A percentile compares a stretch with the other conserved stretches of the same genome.
phyloP scores from a whole-genome alignment of 1,140 invertebrate genomes.

The Marisa cornuarietis region DNA sequence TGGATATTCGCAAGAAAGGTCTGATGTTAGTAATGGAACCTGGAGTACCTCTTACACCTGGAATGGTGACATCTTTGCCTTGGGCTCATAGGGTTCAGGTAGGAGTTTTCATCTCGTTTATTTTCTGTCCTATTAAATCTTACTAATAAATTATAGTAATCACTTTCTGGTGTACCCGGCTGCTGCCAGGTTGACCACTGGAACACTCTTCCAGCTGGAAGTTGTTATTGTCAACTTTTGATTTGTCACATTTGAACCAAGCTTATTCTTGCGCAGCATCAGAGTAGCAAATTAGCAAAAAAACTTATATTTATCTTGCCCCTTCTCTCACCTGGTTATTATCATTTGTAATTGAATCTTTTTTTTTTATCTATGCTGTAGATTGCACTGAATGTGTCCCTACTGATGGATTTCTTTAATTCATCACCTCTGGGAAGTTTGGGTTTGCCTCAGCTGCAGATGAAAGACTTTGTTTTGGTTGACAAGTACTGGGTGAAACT shows the following conservation, averaged over 20 bases:
- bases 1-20: constrained; percentile 42
- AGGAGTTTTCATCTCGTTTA: not conserved
- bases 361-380: constrained; percentile 20
- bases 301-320: too few relatives aligned
- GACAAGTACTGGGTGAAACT: constrained; percentile 35
- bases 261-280: too few relatives aligned
- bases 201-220: too few relatives aligned
- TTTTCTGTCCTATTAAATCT: too few relatives aligned
- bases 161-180: too few relatives aligned
- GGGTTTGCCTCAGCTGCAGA: constrained; percentile 30
- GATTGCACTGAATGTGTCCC: constrained; percentile 39
- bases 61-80: constrained; percentile 23
- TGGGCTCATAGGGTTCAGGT: constrained; percentile 36
- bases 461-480: constrained; percentile 44
- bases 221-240: too few relatives aligned
- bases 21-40: constrained; percentile 42
- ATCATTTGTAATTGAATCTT: not conserved
- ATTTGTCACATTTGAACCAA: too few relatives aligned
- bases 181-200: too few relatives aligned
- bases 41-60: constrained; percentile 32
- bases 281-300: too few relatives aligned
- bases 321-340: too few relatives aligned
- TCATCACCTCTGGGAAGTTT: constrained; percentile 44
- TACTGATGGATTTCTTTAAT: constrained; percentile 44
- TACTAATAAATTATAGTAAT: too few relatives aligned